Evolutionary conservation across 2,113 vertebrate species (phyloP).

Genomic region (Cathartes aura): DNA sequence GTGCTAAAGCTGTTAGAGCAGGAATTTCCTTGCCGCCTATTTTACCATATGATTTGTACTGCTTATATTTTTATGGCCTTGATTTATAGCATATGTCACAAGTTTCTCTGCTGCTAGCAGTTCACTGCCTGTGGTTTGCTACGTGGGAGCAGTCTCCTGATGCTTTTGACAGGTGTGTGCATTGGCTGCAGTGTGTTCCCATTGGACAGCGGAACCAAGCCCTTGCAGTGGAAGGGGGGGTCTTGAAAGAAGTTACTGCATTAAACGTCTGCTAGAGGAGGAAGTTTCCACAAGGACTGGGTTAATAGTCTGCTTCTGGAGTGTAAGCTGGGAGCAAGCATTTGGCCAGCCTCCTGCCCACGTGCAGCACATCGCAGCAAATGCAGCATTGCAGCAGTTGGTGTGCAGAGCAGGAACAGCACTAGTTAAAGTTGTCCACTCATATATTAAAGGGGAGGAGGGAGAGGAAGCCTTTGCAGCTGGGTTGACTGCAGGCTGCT

Average conservation of each 20-base stretch:
- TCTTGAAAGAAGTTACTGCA: neutral
- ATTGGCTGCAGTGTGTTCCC: neutral
- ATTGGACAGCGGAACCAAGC: neutral
- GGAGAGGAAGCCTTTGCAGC: neutral
- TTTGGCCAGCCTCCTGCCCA: neutral
- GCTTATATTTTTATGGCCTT: neutral
- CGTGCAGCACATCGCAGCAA: neutral
- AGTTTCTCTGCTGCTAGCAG: neutral
- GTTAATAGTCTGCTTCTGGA: neutral
- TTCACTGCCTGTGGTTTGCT: neutral
- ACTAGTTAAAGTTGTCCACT: neutral
- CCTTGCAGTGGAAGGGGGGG: neutral
- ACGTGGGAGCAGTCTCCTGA: neutral
- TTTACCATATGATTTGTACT: neutral
- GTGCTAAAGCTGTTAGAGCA: neutral
- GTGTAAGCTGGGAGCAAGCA: neutral
- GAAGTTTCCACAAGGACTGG: neutral
- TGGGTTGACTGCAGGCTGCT: neutral
- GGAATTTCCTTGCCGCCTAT: neutral
- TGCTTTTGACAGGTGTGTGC: neutral
- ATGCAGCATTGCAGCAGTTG: accelerated
- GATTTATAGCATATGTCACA: neutral
- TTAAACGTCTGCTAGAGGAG: neutral
- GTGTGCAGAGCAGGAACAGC: neutral
- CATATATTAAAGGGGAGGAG: neutral